A percentile compares a stretch with the other conserved stretches of the same genome.
Conservation (phyloP, 1,140 invertebrate species). For the Steinernema feltiae region DNA sequence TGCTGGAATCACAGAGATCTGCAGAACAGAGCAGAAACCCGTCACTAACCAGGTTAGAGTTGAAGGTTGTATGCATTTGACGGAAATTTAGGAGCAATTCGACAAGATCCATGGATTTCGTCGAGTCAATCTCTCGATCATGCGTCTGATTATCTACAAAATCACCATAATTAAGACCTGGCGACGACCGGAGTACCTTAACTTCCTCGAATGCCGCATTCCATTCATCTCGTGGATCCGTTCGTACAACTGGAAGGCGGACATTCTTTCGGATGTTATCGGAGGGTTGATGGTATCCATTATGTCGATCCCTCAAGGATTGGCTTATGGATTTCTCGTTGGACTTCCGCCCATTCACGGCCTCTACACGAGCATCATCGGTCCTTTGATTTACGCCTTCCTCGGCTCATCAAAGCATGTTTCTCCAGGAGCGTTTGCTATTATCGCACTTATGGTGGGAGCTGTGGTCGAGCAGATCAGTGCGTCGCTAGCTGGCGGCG, state of each 20-base stretch:
- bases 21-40: not conserved
- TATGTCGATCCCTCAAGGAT: conserved; percentile 60
- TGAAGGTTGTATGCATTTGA: not conserved
- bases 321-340: conserved; percentile 59
- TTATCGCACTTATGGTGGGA: conserved; percentile 60
- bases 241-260: conserved; percentile 58
- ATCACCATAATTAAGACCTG: conserved; percentile 20
- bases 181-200: conserved; percentile 25
- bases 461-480: conserved; percentile 51
- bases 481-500: not conserved
- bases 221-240: conserved; percentile 29
- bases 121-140: conserved; percentile 16
- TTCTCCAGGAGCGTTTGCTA: conserved; percentile 59
- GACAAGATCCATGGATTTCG: conserved; percentile 23
- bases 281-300: conserved; percentile 59
- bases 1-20: not conserved
- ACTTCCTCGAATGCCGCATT: conserved; percentile 14
- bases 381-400: conserved; percentile 60
- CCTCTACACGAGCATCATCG: conserved; percentile 61
- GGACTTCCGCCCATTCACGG: conserved; percentile 60
- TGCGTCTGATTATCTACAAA: conserved; percentile 1
- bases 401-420: conserved; percentile 60
- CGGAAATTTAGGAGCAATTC: conserved; percentile 57
- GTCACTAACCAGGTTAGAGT: not conserved
- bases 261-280: conserved; percentile 57